These are phyloP conservation scores for Cyrtonyx montezumae DNA, from an alignment of 2,113 vertebrate species.

Conservation along the genomic window DNA sequence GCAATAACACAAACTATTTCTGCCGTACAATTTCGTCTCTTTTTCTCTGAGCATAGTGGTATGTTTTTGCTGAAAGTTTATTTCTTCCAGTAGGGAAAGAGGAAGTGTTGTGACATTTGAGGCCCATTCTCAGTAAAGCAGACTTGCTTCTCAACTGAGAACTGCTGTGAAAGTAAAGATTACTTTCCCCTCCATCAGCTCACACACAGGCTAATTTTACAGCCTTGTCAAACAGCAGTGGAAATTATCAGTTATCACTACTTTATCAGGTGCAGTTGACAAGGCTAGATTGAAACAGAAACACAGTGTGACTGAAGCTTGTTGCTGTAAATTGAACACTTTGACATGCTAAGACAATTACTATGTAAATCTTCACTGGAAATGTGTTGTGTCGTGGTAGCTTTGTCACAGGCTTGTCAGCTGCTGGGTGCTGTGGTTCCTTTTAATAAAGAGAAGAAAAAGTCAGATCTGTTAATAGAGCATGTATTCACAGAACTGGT, in stretches of 20 bases:
- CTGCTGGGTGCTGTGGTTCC: constrained; percentile 56
- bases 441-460: constrained; percentile 31
- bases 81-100: background rate
- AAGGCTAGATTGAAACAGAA: constrained; percentile 69
- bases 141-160: constrained; percentile 13
- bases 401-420: constrained; percentile 41
- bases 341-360: constrained; percentile 74
- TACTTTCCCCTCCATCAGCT: background rate
- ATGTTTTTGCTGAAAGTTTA: background rate
- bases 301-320: constrained; percentile 60
- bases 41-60: background rate
- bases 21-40: background rate
- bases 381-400: constrained; percentile 59
- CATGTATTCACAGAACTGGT: background rate
- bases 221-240: constrained; percentile 67
- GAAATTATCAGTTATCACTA: constrained; percentile 74
- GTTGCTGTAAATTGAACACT: constrained; percentile 69
- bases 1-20: background rate
- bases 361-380: constrained; percentile 74
- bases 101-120: background rate
- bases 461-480: constrained; percentile 34
- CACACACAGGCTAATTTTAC: constrained; percentile 56
- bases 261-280: constrained; percentile 71
- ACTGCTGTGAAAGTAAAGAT: constrained; percentile 15
- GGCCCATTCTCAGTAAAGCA: background rate